These are phyloP conservation scores for Macrotis lagotis DNA, from an alignment of 2,113 vertebrate species.

Conservation along the genomic window DNA sequence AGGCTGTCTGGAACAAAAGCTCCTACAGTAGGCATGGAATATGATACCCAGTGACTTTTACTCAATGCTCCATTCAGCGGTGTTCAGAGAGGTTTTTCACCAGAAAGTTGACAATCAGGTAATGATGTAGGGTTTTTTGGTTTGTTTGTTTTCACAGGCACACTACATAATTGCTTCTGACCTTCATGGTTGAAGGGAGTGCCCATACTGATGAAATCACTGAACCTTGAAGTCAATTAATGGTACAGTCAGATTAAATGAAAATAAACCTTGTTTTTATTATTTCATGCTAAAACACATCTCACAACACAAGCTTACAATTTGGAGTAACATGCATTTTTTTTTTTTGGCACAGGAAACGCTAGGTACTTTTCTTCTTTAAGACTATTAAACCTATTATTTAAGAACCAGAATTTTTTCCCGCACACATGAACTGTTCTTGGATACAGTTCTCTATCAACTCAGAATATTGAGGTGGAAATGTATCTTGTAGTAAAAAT, in stretches of 20 bases:
- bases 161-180: not conserved
- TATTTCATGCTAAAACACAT: constrained; percentile 75
- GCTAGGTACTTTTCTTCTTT: not conserved
- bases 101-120: not conserved
- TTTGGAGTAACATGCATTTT: rapidly evolving
- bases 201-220: not conserved
- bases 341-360: constrained; percentile 23
- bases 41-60: not conserved
- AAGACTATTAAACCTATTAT: rapidly evolving
- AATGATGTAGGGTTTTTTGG: not conserved
- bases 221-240: not conserved
- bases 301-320: constrained; percentile 34
- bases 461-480: not conserved
- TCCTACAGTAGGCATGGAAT: not conserved
- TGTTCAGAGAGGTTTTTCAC: not conserved
- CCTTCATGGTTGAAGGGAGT: not conserved
- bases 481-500: rapidly evolving
- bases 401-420: rapidly evolving
- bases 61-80: not conserved
- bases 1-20: not conserved
- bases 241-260: constrained; percentile 38
- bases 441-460: rapidly evolving
- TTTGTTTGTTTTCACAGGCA: not conserved
- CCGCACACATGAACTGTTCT: rapidly evolving
- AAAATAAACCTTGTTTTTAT: constrained; percentile 61